Conservation (phyloP, 1,140 invertebrate species). For the Drosophila sturtevanti region DNA sequence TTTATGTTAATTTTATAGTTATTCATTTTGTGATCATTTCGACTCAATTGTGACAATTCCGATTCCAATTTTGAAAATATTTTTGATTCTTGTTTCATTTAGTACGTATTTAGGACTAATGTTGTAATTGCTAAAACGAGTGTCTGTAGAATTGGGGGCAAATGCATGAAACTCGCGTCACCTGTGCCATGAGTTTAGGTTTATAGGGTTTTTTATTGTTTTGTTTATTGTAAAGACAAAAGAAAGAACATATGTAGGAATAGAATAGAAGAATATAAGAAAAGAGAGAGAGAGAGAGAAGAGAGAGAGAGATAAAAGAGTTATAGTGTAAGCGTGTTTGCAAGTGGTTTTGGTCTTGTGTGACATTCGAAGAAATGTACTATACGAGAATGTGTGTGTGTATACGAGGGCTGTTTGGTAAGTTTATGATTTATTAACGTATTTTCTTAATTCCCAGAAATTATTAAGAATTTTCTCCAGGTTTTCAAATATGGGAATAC, state of each 20-base stretch:
- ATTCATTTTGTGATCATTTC: conserved; percentile 47
- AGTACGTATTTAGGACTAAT: conserved; percentile 67
- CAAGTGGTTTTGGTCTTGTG: conserved; percentile 39
- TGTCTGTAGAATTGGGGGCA: conserved; percentile 74
- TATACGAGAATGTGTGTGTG: background rate
- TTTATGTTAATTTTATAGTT: conserved; percentile 42
- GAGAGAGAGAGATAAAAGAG: conserved; percentile 53
- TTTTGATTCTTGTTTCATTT: conserved; percentile 59
- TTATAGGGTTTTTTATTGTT: conserved; percentile 45
- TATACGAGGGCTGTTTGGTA: background rate
- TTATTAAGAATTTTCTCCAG: too few species aligned
- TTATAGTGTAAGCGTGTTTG: conserved; percentile 61
- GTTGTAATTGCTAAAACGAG: conserved; percentile 77
- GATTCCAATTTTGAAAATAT: conserved; percentile 56
- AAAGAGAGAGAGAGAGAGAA: conserved; percentile 61
- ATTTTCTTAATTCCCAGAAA: too few species aligned
- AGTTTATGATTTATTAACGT: background rate
- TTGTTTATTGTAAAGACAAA: conserved; percentile 57
- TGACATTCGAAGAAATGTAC: conserved; percentile 38
- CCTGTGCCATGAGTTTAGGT: conserved; percentile 54
- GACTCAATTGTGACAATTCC: conserved; percentile 71
- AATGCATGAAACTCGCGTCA: conserved; percentile 70
- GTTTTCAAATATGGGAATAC: too few species aligned
- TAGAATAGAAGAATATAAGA: conserved; percentile 67
- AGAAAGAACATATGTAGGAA: conserved; percentile 72